Base-by-base conservation (phyloP, 2,113 vertebrate genomes). In the Dasyprocta punctata region DNA sequence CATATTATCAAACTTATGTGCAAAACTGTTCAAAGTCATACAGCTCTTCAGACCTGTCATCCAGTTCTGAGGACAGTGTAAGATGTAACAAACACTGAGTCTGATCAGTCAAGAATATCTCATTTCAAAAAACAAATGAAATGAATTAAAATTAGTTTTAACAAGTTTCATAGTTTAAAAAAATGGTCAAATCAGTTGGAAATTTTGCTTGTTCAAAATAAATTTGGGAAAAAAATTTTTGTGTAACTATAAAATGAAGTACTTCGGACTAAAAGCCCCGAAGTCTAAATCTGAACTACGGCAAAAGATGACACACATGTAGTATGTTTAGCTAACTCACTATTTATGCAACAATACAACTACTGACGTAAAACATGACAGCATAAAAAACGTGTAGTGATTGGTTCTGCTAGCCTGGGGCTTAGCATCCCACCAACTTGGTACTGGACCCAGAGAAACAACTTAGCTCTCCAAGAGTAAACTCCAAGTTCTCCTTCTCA, bases 101-200 rank as follows among this genome's bases (percentile, higher is more conserved):
- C 69, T 88, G 52, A 54, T 65, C 52, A 41, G 63, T 89, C 12
- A 92, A 80, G 73, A 96, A 89, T 13, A 52, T 88, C 60, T 85
- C 16, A 95, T 54, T 96, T 95, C 26, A 97, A 67, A 94, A 88
- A 56, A n/a, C 54, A 49, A 90, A 81, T 20, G 63, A 24, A 89
- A 78, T 17, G 71, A 86, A 30, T 89, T 91, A 91, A 91, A 96
- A 82, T 1, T 54, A 49, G 13, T 49, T 78, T 78, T 49, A 47
- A 33, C 56, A 38, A 60, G 60, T 90, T 96, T 89, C 75, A 26
- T 80, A 84, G 80, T 61, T 85, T 28, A n/a, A 78, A 96, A 28
- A 84, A 92, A 67, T 60, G 10, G 44, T 71, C 56, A 95, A 92
- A 78, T 89, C 73, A 77, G 63, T 17, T 92, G n/a, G 33, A 69